Base-by-base conservation (phyloP, 2,113 vertebrate species). In the Cinclus cinclus region DNA sequence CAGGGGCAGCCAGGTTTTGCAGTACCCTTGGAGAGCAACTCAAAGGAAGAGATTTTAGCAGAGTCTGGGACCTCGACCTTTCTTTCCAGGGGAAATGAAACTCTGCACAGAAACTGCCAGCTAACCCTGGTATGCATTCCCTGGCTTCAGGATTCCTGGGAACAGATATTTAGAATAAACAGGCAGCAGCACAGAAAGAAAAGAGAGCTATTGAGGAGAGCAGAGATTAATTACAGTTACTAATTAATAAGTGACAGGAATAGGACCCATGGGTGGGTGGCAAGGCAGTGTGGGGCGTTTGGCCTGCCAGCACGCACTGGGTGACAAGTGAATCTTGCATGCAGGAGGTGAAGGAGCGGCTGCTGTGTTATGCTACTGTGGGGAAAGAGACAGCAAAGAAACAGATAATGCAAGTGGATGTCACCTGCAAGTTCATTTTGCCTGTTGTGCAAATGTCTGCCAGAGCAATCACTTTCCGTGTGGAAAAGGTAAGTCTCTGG, bases 381-480 rank as follows among this genome's bases (percentile, higher is more conserved):
- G 99, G 98, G 9, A 68, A 74, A 5, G 96, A 98, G 62, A 96
- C 64, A 24, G 91, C 68, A 41, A 98, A 96, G 80, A 96, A 96
- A 22, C 73, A 69, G 56, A 95, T 99, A 69, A 98, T 99, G 97
- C 88, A 96, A 0, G 98, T 98, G 33, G 97, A 98, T 10, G 33
- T 99, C 65, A 97, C 69, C 5, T 99, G 99, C 17, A 95, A 97
- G 30, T 99, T 99, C 21, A 81, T 99, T 41, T 94, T 97, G 3
- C 99, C 99, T 0, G 5, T 96, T 5, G 91, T 99, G 67, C 96
- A 98, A 37, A 81, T 99, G 11, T 99, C 98, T 30, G 60, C 98
- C 81, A 97, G 96, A 76, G 82, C 98, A 67, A 95, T 99, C 49
- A 30, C 88, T 12, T 99, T 99, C 95, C 94, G 64, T 13, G 94